Evolutionary conservation across 1,140 invertebrate species (phyloP).

Genomic region (Drosophila bipectinata): DNA sequence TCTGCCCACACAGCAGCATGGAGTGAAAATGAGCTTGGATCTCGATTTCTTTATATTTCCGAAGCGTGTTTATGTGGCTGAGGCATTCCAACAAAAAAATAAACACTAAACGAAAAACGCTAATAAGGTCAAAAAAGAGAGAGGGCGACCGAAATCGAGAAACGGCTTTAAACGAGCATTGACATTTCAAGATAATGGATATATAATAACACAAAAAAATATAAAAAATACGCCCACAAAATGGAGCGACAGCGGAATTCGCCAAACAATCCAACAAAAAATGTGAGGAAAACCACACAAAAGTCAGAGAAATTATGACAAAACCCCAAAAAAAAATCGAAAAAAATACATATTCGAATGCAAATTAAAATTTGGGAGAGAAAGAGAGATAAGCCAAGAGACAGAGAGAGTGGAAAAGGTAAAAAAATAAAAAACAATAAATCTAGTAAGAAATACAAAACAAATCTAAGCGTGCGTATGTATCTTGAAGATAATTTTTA

Average conservation of each 20-base stretch:
- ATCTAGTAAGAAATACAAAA: constrained; percentile 54
- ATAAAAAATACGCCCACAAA: constrained; percentile 67
- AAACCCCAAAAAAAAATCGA: constrained; percentile 23
- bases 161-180: constrained; percentile 59
- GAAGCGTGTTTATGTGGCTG: constrained; percentile 69
- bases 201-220: constrained; percentile 22
- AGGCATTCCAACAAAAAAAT: constrained; percentile 50
- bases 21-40: constrained; percentile 80
- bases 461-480: constrained; percentile 45
- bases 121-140: constrained; percentile 71
- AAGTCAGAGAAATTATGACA: constrained; percentile 54
- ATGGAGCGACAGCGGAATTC: constrained; percentile 65
- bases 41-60: constrained; percentile 73
- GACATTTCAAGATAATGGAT: constrained; percentile 70
- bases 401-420: constrained; percentile 3
- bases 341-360: constrained; percentile 16
- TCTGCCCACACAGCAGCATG: constrained; percentile 66
- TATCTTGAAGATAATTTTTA: constrained; percentile 61
- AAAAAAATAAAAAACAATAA: constrained; percentile 44
- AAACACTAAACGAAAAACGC: constrained; percentile 43
- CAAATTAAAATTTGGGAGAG: constrained; percentile 15
- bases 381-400: constrained; percentile 10
- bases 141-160: not conserved
- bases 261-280: constrained; percentile 69
- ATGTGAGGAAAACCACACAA: constrained; percentile 61